Evolutionary conservation across 2,113 vertebrate species (phyloP), one percentile per base, ranked within the genome.

Genomic region (Suncus etruscus): DNA sequence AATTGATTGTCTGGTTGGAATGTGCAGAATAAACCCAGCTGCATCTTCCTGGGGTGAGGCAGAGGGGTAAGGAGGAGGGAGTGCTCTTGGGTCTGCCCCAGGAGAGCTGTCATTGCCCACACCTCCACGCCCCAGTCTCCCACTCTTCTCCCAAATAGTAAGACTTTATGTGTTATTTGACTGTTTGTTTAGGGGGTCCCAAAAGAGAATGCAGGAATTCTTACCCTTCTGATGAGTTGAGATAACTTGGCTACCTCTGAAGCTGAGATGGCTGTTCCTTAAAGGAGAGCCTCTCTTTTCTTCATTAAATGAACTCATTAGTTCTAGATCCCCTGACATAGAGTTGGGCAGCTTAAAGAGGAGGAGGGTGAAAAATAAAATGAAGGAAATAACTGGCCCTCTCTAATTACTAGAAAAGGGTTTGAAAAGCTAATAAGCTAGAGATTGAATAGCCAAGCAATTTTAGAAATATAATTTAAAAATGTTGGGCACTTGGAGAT

Each of bases 301-400:
- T 97, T 96, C 96, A 96, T 97, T 97, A 98, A 98, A 96, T 96
- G 97, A 97, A 95, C 96, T 97, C 97, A 97, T 97, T 97, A 96
- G 94, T 97, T 97, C 96, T 94, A 97, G 97, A 97, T 97, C 97
- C 87, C 32, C 83, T 93, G 96, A 96, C 95, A 97, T 97, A 95
- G 97, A 97, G 97, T 94, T 96, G 97, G 96, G 96, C 95, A 92
- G 95, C 95, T 96, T 96, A 96, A 61, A 97, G 73, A 72, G 68
- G 86, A 39, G 48, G 6, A 90, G 75, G 85, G 73, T 32, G 24
- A 93, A 94, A 69, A 9, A 79, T 11, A 83, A 85, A 82, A 79
- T 63, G 39, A 29, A 51, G 74, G 47, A 75, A 72, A 69, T 8
- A 27, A 27, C 1, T n/a, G 29, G 45, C 32, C 0, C 76, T 54